Conservation (phyloP, 2,113 vertebrate genomes). For the Spilogale gracilis region DNA sequence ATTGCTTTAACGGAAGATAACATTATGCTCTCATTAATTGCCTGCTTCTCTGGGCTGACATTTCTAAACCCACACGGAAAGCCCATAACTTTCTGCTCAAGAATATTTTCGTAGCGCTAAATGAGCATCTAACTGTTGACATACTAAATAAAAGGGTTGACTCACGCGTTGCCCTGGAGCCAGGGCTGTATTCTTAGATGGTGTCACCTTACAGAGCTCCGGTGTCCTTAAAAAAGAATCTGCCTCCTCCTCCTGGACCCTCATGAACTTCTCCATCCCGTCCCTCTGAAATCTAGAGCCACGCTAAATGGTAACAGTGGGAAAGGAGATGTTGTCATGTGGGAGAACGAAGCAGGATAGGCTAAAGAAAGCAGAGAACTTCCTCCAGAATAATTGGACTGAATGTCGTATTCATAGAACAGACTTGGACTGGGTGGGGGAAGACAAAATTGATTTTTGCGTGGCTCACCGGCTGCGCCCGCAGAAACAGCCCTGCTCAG, state of each 20-base stretch:
- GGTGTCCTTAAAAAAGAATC: constrained; percentile 61
- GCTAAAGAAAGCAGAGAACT: constrained; percentile 64
- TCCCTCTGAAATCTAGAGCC: neutral
- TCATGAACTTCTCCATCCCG: neutral
- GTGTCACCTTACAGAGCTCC: constrained; percentile 56
- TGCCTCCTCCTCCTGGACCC: constrained; percentile 38
- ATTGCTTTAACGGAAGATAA: neutral
- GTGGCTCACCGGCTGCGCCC: constrained; percentile 57
- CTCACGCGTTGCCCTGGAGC: constrained; percentile 55
- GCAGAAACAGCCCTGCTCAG: neutral
- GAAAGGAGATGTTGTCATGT: neutral
- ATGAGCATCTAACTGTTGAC: constrained; percentile 57
- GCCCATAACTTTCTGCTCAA: constrained; percentile 60
- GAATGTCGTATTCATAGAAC: constrained; percentile 45
- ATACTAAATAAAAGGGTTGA: constrained; percentile 72
- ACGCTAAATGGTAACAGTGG: neutral
- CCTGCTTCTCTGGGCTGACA: constrained; percentile 62
- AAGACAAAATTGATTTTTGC: neutral
- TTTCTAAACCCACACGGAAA: constrained; percentile 69
- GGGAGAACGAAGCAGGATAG: neutral
- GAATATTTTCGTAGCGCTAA: constrained; percentile 64
- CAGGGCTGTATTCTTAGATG: constrained; percentile 58
- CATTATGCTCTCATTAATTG: constrained; percentile 27
- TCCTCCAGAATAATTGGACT: neutral
- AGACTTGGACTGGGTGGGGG: constrained; percentile 22